phyloP scores from a whole-genome alignment of 2,797 vertebrate species.

The Taenioides sp. region DNA sequence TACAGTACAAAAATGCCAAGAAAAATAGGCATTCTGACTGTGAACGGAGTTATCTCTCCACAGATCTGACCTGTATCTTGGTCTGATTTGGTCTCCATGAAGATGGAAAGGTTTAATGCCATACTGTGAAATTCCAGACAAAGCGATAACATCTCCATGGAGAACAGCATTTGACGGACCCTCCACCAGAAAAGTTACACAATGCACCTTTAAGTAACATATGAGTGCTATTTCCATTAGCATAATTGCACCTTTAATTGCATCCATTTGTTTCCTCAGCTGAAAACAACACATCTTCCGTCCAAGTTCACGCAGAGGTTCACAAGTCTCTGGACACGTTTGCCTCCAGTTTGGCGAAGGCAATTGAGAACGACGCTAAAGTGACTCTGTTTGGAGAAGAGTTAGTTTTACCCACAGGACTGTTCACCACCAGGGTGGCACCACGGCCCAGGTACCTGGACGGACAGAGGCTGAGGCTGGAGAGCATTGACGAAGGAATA shows the following conservation, averaged over 20 bases:
- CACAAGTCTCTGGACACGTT: conserved; percentile 92
- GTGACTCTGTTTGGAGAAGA: conserved; percentile 89
- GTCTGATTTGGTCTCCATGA: too few relatives aligned
- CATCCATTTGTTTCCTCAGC: conserved; percentile 37
- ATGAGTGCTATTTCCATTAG: not conserved
- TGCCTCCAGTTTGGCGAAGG: conserved; percentile 88
- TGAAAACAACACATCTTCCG: conserved; percentile 57
- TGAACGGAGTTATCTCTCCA: too few relatives aligned
- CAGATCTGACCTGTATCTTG: too few relatives aligned
- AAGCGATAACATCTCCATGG: too few relatives aligned
- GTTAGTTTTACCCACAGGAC: conserved; percentile 66
- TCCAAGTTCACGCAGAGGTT: conserved; percentile 86
- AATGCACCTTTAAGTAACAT: not conserved
- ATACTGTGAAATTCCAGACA: too few relatives aligned
- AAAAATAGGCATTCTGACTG: too few relatives aligned
- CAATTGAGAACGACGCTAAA: conserved; percentile 93
- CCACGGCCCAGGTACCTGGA: conserved; percentile 79
- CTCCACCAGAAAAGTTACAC: too few relatives aligned
- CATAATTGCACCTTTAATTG: not conserved
- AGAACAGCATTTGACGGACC: too few relatives aligned
- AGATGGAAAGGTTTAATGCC: too few relatives aligned
- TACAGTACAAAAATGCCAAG: too few relatives aligned
- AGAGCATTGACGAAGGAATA: conserved; percentile 95
- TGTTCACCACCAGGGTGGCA: conserved; percentile 64
- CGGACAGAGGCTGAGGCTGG: conserved; percentile 87